Evolutionary conservation across 2,113 vertebrate genomes (phyloP), one percentile per base, ranked within the genome.

Genomic region (Nycticebus coucang): DNA sequence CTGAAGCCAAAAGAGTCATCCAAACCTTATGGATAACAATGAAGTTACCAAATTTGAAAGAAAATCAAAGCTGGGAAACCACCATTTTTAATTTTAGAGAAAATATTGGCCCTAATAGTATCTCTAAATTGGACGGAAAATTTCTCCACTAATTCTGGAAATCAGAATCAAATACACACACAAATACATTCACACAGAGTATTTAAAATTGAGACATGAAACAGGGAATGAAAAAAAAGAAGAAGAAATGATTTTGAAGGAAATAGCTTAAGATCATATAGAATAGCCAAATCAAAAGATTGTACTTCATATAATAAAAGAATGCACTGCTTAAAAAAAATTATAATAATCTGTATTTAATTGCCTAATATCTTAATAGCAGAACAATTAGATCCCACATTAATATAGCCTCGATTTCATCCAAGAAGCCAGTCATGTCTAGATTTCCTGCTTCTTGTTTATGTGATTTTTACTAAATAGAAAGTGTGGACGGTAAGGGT

Each of bases 131-230:
- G 26, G 28, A 92, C 37, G 60, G 64, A 93, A 83, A 2, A 33
- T 62, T 4, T 59, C 24, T 69, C 26, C n/a, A 80, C 22, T 77
- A 82, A 81, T 88, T 71, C 60, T 77, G 30, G 55, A 94, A 86
- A 55, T 79, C 10, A 91, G 11, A 95, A 17, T 45, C 87, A 75
- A 35, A 88, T 6, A 87, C 66, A 62, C 12, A 79, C 7, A 80
- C 8, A 59, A 10, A 84, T 26, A 92, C 2, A 68, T 4, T 83
- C 28, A 62, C 53, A 74, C 30, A 87, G 57, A 82, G 12, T 89
- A 68, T 86, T 93, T 45, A 4, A 80, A 93, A 81, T 1, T 69
- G n/a, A 94, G n/a, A 55, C 59, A 28, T 75, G 28, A 96, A 83
- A 87, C 12, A 57, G 71, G 9, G 7, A 80, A 66, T 37, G 33